Percentiles rank a stretch among this genome's conserved stretches.
Conservation (phyloP, 2,113 vertebrate species). For the Dasypus novemcinctus region DNA sequence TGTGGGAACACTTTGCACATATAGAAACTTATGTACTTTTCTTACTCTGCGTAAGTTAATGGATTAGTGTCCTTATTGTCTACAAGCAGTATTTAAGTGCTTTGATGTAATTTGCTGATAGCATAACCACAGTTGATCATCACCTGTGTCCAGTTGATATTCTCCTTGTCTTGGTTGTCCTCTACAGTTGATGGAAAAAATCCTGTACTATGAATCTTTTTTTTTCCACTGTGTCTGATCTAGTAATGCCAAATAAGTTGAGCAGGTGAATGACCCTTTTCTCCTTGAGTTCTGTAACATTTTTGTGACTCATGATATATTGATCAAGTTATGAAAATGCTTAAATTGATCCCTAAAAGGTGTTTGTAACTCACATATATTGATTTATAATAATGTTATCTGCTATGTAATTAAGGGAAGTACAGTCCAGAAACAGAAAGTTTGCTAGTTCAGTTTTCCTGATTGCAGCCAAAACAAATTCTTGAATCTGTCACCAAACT, state of each 20-base stretch:
- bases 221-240: neutral
- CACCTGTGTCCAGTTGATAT: neutral
- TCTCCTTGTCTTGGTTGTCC: constrained; percentile 12
- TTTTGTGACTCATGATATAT: neutral
- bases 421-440: neutral
- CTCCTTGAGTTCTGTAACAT: neutral
- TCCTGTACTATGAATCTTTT: neutral
- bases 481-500: constrained; percentile 3
- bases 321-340: neutral
- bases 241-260: neutral
- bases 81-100: neutral
- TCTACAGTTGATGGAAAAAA: constrained; percentile 49
- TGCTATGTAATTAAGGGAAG: constrained; percentile 10
- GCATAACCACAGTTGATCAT: neutral
- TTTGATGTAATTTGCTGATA: neutral
- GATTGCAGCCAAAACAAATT: neutral
- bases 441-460: neutral
- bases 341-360: constrained; percentile 1
- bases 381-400: neutral
- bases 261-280: neutral
- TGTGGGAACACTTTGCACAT: neutral
- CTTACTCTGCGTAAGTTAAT: neutral
- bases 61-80: neutral
- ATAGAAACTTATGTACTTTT: neutral
- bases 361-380: neutral